Percentiles rank a stretch among this genome's conserved stretches.
These are phyloP conservation scores for Exaiptasia diaphana DNA, from an alignment of 64 coral and sea anemone species.

Conservation along the genomic window DNA sequence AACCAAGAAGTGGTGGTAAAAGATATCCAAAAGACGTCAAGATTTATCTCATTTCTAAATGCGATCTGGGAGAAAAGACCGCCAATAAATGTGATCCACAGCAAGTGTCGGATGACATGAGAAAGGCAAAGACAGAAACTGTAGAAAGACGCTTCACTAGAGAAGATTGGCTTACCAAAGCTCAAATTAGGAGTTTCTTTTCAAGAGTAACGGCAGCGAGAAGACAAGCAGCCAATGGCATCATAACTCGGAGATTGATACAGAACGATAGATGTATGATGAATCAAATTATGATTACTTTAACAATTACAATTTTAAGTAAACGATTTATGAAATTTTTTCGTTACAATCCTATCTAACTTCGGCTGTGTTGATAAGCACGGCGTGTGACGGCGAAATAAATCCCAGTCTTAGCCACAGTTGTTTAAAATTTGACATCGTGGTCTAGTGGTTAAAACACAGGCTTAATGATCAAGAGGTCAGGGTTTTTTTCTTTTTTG, in stretches of 20 bases:
- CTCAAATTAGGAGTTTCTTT: constrained; percentile 50
- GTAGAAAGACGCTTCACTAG: constrained; percentile 15
- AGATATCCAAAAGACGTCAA: constrained; percentile 13
- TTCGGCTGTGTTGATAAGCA: too few species aligned
- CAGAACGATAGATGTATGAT: too few species aligned
- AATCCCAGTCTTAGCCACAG: too few species aligned
- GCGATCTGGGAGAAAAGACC: constrained; percentile 42
- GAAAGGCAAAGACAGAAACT: constrained; percentile 21
- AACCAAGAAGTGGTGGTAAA: constrained; percentile 18
- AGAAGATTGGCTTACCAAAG: constrained; percentile 42
- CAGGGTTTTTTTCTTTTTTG: too few species aligned
- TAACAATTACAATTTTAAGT: too few species aligned
- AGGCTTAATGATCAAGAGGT: too few species aligned
- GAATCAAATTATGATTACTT: too few species aligned
- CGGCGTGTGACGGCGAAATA: too few species aligned
- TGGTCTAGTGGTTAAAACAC: too few species aligned
- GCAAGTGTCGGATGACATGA: constrained; percentile 59
- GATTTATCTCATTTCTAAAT: constrained; percentile 51
- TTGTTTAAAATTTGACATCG: too few species aligned
- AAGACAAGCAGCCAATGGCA: background rate
- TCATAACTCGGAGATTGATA: background rate
- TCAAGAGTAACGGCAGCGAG: constrained; percentile 31
- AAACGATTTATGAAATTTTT: too few species aligned
- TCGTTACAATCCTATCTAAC: too few species aligned
- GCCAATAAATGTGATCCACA: constrained; percentile 48